A percentile compares a stretch with the other conserved stretches of the same genome.
These are phyloP conservation scores for Cyprinodon brontotheroides DNA, from an alignment of 2,113 vertebrate species.

Conservation along the genomic window DNA sequence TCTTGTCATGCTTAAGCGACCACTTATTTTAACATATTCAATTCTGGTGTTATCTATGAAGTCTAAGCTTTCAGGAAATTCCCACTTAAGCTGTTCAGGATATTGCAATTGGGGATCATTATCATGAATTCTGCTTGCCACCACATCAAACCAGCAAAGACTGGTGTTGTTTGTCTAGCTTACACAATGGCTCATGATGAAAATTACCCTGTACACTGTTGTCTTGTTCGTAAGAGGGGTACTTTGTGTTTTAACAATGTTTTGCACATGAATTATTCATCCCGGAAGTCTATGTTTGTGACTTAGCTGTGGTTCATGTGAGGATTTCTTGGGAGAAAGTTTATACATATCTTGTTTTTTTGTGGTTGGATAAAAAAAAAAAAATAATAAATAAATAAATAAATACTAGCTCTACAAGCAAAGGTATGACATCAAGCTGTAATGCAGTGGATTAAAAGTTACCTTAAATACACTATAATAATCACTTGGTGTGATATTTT, in stretches of 20 bases:
- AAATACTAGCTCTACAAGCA: too few species aligned
- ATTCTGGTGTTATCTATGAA: background rate
- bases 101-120: background rate
- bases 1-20: background rate
- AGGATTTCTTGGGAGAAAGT: background rate
- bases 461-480: too few species aligned
- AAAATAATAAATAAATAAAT: too few species aligned
- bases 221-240: too few species aligned
- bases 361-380: too few species aligned
- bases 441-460: too few species aligned
- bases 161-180: background rate
- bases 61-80: background rate
- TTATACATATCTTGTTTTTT: too few species aligned
- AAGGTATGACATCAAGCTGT: too few species aligned
- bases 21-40: background rate
- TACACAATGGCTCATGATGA: background rate
- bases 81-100: background rate
- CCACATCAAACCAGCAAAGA: background rate
- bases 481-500: too few species aligned
- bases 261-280: background rate
- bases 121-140: background rate
- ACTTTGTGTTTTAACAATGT: too few species aligned
- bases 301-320: background rate
- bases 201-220: background rate
- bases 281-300: background rate